Evolutionary conservation across 1,140 invertebrate species (phyloP), one percentile per base, ranked within the genome.

Genomic region (Orius laevigatus): DNA sequence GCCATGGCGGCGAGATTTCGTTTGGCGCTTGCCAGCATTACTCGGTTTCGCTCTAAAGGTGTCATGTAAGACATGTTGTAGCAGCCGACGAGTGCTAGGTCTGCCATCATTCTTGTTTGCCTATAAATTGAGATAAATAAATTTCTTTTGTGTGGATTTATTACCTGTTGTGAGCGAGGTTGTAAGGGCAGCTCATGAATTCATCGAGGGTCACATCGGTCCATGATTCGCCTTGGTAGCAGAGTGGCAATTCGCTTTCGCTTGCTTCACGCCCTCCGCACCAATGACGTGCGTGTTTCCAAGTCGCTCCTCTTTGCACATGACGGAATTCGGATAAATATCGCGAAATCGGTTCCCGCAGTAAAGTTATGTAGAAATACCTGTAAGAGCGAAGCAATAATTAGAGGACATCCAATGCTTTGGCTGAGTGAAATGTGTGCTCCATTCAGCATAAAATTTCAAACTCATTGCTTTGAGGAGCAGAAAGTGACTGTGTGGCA

Each of bases 271-370:
- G 69, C 1, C 92, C 92, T 55, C 80, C 76, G 63, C 91, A 95
- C 72, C 79, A 82, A 63, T 94, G 88, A 9, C 84, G 69, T 15
- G 89, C 81, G 38, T 62, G 68, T 52, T 71, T 72, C 95, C 95
- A 99, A n/a, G 93, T 98, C 41, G 93, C 94, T 31, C 95, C 95
- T 20, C 94, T 75, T 61, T 91, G 83, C 31, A 98, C 94, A 67
- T 98, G 95, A 40, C 81, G 74, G 65, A 87, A 96, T 66, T 97
- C 92, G 51, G 87, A 92, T 53, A 96, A 66, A 67, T 90, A 97
- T 55, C 92, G 75, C 59, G 67, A 62, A 19, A 96, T 77, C 9
- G 95, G 95, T 60, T 98, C 84, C 51, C 94, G 73, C 25, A 98
- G 70, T 51, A 98, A 75, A 15, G 91, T 94, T 48, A 98, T 89